Base-by-base conservation (phyloP, 1,140 invertebrate genomes). In the Ptiloglossa arizonensis region DNA sequence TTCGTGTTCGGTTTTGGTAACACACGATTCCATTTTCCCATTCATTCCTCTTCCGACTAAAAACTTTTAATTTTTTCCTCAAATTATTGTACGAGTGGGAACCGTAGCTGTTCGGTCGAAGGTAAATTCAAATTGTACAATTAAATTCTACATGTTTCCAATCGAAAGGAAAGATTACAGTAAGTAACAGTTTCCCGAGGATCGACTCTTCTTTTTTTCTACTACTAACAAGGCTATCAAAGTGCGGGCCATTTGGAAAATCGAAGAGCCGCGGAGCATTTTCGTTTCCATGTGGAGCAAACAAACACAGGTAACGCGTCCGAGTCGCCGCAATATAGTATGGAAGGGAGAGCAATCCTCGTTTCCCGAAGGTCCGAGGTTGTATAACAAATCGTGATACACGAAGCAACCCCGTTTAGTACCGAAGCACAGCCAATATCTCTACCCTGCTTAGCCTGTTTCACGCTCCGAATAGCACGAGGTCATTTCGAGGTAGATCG, bases 401-500 rank as follows among this genome's bases (percentile, higher is more conserved):
- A 52, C 54, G 56, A 70, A 52, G 54, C 74, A 76, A 59, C 74
- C 74, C 74, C 74, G 69, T 76, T 76, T 74, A 79, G 77, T 74
- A 35, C 32, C 17, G 52, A 74, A 50, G 63, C 70, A 60, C 54
- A 17, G 71, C 77, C 77, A 74, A 79, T 79, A 79, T 79, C 77
- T 74, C 71, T 60, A 60, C 77, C 71, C 71, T 74, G 63, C 62
- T 79, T 74, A 74, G 77, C 71, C 77, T 62, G 77, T 79, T 79
- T 79, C 77, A 79, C 70, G 77, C 60, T 79, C 46, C 77, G 77
- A 67, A 60, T 79, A 17, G 44, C 71, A 48, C 70, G 46, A 59
- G 74, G 56, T 60, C 74, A 76, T 76, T 76, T 76, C 74, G 74
- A 76, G 74, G 66, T 76, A 76, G 66, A 76, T 76, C 74, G 66